phyloP scores from a whole-genome alignment of 2,797 vertebrate genomes.

The Craterocephalus amniculus region DNA sequence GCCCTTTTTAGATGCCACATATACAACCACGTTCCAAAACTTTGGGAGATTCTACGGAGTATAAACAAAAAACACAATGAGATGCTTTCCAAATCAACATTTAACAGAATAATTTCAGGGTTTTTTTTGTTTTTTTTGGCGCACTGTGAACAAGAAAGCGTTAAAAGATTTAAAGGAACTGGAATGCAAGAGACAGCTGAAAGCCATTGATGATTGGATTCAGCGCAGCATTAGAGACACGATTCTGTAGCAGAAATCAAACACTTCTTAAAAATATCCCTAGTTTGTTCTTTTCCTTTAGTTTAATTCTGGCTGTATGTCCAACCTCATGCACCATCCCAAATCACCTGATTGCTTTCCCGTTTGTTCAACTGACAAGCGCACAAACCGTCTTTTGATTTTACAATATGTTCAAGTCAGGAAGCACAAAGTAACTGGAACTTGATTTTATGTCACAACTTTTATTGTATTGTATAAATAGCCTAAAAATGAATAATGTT shows the following conservation, averaged over 20 bases:
- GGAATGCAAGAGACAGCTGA: neutral
- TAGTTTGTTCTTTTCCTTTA: neutral
- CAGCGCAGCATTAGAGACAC: neutral
- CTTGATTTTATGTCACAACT: neutral
- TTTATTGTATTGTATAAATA: neutral
- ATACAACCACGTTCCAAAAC: neutral
- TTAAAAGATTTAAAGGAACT: neutral
- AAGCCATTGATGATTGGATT: neutral
- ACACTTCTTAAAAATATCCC: neutral
- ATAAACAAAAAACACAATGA: neutral
- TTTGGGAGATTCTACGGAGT: neutral
- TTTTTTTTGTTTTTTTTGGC: neutral
- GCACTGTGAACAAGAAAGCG: neutral
- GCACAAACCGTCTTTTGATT: neutral
- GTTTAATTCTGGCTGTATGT: neutral
- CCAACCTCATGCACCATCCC: neutral
- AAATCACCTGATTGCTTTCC: neutral
- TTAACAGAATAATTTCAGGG: neutral
- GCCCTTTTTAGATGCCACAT: neutral
- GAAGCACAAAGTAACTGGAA: neutral
- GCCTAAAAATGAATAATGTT: neutral
- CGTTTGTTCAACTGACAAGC: neutral
- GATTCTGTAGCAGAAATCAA: neutral
- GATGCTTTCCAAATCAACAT: neutral
- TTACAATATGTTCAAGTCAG: neutral